phyloP scores from a whole-genome alignment of 2,888 invertebrate genomes.

The Lamellibrachia satsuma region DNA sequence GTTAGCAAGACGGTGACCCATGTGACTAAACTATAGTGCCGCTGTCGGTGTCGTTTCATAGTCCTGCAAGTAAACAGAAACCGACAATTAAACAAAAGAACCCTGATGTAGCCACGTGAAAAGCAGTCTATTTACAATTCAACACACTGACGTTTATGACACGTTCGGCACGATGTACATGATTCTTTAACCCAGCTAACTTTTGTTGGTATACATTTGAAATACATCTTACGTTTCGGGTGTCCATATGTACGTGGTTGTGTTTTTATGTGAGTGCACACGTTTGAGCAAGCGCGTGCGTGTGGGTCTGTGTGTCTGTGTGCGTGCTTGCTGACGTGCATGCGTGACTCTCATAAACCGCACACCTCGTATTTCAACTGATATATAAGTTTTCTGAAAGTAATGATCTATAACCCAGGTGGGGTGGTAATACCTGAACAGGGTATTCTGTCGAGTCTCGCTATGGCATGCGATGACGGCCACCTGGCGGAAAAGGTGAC shows the following conservation, averaged over 20 bases:
- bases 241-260: not conserved
- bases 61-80: not conserved
- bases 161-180: too few species aligned
- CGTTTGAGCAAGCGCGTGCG: not conserved
- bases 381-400: not conserved
- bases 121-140: not conserved
- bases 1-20: not conserved
- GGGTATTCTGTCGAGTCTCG: not conserved
- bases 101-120: not conserved
- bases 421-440: not conserved
- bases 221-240: not conserved
- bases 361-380: not conserved
- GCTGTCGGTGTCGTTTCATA: not conserved
- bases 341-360: not conserved
- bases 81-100: not conserved
- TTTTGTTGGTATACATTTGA: too few species aligned
- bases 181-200: too few species aligned
- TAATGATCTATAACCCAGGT: not conserved
- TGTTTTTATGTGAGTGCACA: not conserved
- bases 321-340: not conserved
- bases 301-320: not conserved
- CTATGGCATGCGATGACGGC: not conserved
- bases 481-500: constrained; percentile 39
- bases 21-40: not conserved
- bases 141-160: too few species aligned